Evolutionary conservation across 2,888 invertebrate genomes (phyloP).

Genomic region (Dexiosoma caninum): DNA sequence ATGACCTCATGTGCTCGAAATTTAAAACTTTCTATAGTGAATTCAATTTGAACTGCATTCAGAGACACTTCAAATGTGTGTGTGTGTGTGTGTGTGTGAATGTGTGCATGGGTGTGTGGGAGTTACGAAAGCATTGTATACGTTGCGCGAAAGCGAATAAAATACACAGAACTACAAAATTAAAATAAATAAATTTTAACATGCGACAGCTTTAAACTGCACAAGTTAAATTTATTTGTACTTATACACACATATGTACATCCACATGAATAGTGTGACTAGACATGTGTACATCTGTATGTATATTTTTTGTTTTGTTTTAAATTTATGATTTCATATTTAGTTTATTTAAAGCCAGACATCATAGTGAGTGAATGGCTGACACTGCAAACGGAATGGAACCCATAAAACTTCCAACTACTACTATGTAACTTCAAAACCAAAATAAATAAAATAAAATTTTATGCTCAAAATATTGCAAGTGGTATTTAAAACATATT

Average conservation of each 20-base stretch:
- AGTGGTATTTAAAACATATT: not conserved
- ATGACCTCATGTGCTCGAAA: constrained; percentile 27
- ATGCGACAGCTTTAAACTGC: not conserved
- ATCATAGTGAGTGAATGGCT: too few species aligned
- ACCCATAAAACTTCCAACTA: not conserved
- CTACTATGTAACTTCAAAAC: too few species aligned
- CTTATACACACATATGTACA: too few species aligned
- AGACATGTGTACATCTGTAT: too few species aligned
- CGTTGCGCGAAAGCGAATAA: constrained; percentile 11
- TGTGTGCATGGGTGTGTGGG: too few species aligned
- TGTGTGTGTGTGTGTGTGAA: constrained; percentile 27
- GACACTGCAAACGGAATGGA: not conserved
- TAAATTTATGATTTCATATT: not conserved
- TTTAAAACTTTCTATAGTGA: constrained; percentile 24
- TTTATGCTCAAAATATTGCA: not conserved
- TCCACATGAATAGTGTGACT: too few species aligned
- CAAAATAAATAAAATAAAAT: not conserved
- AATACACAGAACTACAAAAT: not conserved
- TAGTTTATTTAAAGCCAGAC: not conserved
- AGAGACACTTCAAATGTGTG: not conserved
- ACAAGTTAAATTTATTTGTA: too few species aligned
- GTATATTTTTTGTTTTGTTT: not conserved
- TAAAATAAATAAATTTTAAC: not conserved
- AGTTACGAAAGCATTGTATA: not conserved
- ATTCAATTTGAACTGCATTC: not conserved